Base-by-base conservation (phyloP, 2,797 vertebrate species). In the Cygnus olor region DNA sequence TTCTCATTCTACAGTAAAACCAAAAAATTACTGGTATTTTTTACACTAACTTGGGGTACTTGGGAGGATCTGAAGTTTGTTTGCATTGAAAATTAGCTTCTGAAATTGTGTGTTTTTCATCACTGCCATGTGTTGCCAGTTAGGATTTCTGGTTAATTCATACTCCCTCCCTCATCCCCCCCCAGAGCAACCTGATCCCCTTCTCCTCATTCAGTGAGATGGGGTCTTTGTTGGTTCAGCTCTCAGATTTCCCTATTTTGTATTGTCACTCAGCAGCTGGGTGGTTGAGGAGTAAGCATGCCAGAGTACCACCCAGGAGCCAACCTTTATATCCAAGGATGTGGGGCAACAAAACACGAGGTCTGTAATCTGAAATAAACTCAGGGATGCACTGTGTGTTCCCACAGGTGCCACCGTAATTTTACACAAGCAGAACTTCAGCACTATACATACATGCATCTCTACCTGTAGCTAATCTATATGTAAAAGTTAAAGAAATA, bases 181-280 rank as follows among this genome's bases (percentile, higher is more conserved):
- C 5, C 2, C 28, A 40, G 27, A 3, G 51, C 30, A 56, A 47
- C 22, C 25, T 57, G 51, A 88, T 70, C 18, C 42, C 5, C 10
- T 84, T 32, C 34, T 68, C 36, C 22, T 25, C 11, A 28, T 27
- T 32, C 40, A 15, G 20, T 32, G 40, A 63, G 40, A 32, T 44
- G 42, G 27, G 2, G 1, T 2, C 70, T 89, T 42, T 74, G 17
- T 25, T 81, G 36, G 22, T 15, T 42, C 16, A 61, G 1, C 10
- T n/a, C 34, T 82, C 15, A 17, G 14, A 63, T 61, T 80, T 40
- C 57, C 17, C 22, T 18, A 0, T 76, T 64, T 60, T 2, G 0
- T 8, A 2, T 2, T 30, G 34, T 14, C 7, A 1, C 10, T 3
- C 20, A 0, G 1, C 5, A 42, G 47, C 32, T 22, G 6, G 2